Evolutionary conservation across 2,888 invertebrate genomes (phyloP).

Genomic region (Drosophila seclusa): DNA sequence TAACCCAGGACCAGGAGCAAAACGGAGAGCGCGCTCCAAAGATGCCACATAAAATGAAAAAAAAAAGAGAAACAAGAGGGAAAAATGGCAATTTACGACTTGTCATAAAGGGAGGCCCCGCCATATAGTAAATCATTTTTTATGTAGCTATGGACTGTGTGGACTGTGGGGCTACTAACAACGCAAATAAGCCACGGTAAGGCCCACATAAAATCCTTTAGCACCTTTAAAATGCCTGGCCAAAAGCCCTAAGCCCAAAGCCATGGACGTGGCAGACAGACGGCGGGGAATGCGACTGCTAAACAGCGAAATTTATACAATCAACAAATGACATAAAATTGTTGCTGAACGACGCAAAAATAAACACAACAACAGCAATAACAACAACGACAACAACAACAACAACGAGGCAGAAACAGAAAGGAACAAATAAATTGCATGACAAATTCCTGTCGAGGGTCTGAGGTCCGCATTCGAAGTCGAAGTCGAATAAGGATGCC

Average conservation of each 20-base stretch:
- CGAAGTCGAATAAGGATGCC: conserved; percentile 45
- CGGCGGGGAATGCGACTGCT: conserved; percentile 49
- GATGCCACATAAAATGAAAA: conserved; percentile 33
- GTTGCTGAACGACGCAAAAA: conserved; percentile 54
- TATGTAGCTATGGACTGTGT: conserved; percentile 67
- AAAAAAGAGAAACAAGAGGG: not conserved
- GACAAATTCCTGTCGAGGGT: conserved; percentile 71
- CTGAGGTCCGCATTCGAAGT: conserved; percentile 30
- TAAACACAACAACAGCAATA: conserved; percentile 13
- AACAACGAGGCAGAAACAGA: conserved; percentile 6
- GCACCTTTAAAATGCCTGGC: conserved; percentile 74
- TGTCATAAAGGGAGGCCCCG: conserved; percentile 77
- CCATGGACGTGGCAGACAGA: conserved; percentile 23
- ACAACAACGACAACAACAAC: conserved; percentile 14
- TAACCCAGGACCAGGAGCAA: conserved; percentile 2
- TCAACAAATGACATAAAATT: conserved; percentile 79
- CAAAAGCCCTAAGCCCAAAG: conserved; percentile 17
- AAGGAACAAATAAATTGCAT: conserved; percentile 65
- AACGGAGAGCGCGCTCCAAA: conserved; percentile 44
- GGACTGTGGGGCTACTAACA: conserved; percentile 58
- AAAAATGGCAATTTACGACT: conserved; percentile 79
- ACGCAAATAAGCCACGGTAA: conserved; percentile 77
- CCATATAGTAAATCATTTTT: conserved; percentile 82
- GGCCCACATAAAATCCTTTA: conserved; percentile 80
- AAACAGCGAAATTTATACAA: conserved; percentile 77